Conservation (phyloP, 2,797 vertebrate species). For the Pseudochirops corinnae region DNA sequence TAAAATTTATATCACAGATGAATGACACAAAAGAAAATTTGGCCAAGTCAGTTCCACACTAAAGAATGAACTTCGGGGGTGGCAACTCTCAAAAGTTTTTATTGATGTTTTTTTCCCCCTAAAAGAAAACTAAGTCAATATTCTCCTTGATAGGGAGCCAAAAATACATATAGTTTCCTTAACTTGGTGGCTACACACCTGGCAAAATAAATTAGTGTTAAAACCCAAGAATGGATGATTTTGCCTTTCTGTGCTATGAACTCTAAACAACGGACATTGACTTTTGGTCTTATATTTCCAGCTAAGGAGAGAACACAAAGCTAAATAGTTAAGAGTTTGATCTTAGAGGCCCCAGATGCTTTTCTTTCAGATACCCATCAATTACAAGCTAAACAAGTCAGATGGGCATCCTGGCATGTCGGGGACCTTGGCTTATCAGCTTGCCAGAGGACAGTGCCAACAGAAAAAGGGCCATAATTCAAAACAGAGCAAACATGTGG, state of each 20-base stretch:
- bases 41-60: conserved; percentile 61
- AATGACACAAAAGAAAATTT: conserved; percentile 74
- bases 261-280: conserved; percentile 50
- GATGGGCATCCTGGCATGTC: conserved; percentile 22
- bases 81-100: conserved; percentile 63
- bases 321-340: conserved; percentile 55
- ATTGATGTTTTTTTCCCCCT: conserved; percentile 59
- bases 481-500: conserved; percentile 75
- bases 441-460: conserved; percentile 63
- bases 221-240: conserved; percentile 73
- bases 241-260: conserved; percentile 64
- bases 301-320: conserved; percentile 51
- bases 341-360: conserved; percentile 55
- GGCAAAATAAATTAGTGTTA: conserved; percentile 77
- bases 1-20: conserved; percentile 79
- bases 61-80: conserved; percentile 71
- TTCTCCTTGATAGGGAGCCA: conserved; percentile 75
- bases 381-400: conserved; percentile 65
- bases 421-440: conserved; percentile 50
- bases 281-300: conserved; percentile 52
- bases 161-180: conserved; percentile 79
- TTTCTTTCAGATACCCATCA: conserved; percentile 19
- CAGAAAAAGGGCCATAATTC: conserved; percentile 73
- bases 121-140: conserved; percentile 40
- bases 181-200: conserved; percentile 74